Conservation (phyloP, 2,888 invertebrate genomes). For the Timandra comae region DNA sequence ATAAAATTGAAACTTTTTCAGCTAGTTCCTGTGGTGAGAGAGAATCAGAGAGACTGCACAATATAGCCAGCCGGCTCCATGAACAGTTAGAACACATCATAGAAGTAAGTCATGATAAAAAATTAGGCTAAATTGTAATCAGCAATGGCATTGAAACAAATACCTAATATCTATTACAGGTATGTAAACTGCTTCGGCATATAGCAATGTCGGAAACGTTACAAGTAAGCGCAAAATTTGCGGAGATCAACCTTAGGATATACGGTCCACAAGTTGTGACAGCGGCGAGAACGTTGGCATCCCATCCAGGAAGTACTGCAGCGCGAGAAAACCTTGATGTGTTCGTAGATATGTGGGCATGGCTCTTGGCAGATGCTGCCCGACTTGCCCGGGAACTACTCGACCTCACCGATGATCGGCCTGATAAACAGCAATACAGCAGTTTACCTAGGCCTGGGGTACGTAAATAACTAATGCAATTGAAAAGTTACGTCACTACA, state of each 20-base stretch:
- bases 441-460: constrained; percentile 96
- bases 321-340: constrained; percentile 98
- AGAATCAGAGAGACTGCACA: constrained; percentile 91
- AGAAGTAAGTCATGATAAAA: constrained; percentile 90
- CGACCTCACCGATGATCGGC: constrained; percentile 81
- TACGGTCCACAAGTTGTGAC: constrained; percentile 97
- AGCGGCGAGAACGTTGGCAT: constrained; percentile 93
- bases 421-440: constrained; percentile 82
- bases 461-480: constrained; percentile 50
- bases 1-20: too few species aligned
- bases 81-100: constrained; percentile 99
- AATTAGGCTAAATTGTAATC: too few species aligned
- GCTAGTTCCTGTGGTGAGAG: constrained; percentile 79
- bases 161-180: constrained; percentile 72
- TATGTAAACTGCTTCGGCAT: constrained; percentile 96
- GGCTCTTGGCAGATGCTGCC: constrained; percentile 94
- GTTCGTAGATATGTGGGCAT: constrained; percentile 96
- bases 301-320: constrained; percentile 95
- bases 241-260: constrained; percentile 95
- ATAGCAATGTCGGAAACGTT: constrained; percentile 95
- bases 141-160: too few species aligned
- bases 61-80: constrained; percentile 94
- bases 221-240: constrained; percentile 96
- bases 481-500: too few species aligned
- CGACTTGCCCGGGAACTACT: constrained; percentile 92